phyloP scores from a whole-genome alignment of 2,113 vertebrate genomes.

The Nestor notabilis region DNA sequence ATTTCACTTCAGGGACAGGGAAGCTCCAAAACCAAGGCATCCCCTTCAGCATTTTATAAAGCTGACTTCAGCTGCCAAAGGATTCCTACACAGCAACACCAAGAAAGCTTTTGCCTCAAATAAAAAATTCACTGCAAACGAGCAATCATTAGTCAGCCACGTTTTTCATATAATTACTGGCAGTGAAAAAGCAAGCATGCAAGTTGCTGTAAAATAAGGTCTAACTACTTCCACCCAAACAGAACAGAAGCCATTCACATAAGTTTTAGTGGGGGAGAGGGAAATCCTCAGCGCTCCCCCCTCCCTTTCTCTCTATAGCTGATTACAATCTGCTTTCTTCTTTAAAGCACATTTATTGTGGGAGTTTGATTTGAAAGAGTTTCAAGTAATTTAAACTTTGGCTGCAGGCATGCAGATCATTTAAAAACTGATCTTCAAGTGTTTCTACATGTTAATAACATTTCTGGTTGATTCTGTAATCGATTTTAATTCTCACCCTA shows the following conservation, averaged over 20 bases:
- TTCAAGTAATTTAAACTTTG: slow-evolving; percentile 66
- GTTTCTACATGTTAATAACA: slow-evolving; percentile 20
- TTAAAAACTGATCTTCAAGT: slow-evolving; percentile 41
- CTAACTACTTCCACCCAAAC: slow-evolving; percentile 71
- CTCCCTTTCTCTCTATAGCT: neutral
- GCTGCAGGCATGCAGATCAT: slow-evolving; percentile 37
- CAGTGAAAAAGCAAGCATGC: slow-evolving; percentile 48
- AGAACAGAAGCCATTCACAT: slow-evolving; percentile 59
- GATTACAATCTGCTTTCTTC: slow-evolving; percentile 63
- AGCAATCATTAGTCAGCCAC: slow-evolving; percentile 67
- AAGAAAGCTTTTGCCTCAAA: slow-evolving; percentile 18
- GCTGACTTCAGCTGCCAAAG: slow-evolving; percentile 26
- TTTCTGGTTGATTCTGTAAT: neutral
- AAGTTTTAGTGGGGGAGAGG: slow-evolving; percentile 41
- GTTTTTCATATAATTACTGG: slow-evolving; percentile 62
- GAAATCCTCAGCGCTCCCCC: neutral
- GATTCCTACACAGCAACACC: neutral
- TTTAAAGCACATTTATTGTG: slow-evolving; percentile 67
- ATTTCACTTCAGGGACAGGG: neutral
- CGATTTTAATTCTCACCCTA: neutral
- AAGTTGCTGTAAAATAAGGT: slow-evolving; percentile 45
- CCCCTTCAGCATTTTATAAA: neutral
- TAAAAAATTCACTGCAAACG: slow-evolving; percentile 21
- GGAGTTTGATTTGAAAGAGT: slow-evolving; percentile 67
- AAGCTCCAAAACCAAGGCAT: neutral